Evolutionary conservation across 2,888 invertebrate genomes (phyloP), one percentile per base, ranked within the genome.

Genomic region (Stenotaenia linearis): DNA sequence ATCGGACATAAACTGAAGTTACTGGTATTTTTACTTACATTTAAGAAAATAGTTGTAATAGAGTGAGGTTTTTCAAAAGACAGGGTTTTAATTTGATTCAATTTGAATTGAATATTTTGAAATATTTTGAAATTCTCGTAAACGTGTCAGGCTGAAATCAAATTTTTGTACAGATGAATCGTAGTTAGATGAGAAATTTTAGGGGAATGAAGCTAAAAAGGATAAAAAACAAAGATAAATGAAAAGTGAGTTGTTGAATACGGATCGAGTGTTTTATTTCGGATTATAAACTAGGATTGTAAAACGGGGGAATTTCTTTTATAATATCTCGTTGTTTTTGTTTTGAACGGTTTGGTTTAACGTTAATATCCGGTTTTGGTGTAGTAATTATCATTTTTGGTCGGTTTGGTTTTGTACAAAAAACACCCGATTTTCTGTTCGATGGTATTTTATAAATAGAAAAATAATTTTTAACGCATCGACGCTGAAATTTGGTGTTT

Each of bases 91-190:
- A 25, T 69, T 69, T 69, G 5, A n/a, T 15, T 25, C 25, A n/a
- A 12, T 28, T 15, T n/a, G 25, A 21, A 23, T 21, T 56, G 5
- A 18, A 18, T 45, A 18, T 56, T 56, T 56, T 9, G 15, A n/a
- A 18, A 56, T 56, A 56, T 56, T 56, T 56, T 56, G 12, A 25
- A 50, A 25, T 69, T 69, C 69, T 69, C 69, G 28, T 69, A 28
- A n/a, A 50, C n/a, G 69, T 69, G 69, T 69, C 69, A 69, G 25
- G 69, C 69, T 28, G 69, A 69, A 69, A 69, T 69, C 69, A 69
- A 69, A 69, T 69, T 69, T 69, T 69, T 69, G 69, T 69, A 69
- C 69, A 69, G 69, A 69, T 25, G 69, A 69, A 69, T n/a, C 23
- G 69, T 69, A 69, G 69, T 69, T 69, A 69, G 69, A 69, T 23